Percentiles rank a stretch among this genome's conserved stretches.
phyloP scores from a whole-genome alignment of 2,113 vertebrate species.

The Prietella phreatophila region DNA sequence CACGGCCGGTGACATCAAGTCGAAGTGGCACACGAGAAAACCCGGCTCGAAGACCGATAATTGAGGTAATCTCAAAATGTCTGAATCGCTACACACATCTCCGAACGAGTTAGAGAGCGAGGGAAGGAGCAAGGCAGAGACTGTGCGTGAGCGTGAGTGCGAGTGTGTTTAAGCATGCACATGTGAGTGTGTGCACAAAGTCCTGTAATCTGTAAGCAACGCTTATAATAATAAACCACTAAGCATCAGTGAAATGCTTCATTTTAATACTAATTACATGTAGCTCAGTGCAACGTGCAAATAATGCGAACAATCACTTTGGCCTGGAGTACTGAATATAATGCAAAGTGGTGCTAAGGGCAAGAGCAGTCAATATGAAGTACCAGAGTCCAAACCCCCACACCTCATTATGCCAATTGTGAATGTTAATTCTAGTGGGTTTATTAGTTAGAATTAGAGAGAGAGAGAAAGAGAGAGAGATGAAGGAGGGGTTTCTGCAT shows the following conservation, averaged over 20 bases:
- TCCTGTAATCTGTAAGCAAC: slow-evolving; percentile 48
- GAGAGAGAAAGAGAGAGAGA: not conserved
- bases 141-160: slow-evolving; percentile 7
- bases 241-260: slow-evolving; percentile 70
- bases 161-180: slow-evolving; percentile 50
- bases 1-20: slow-evolving; percentile 29
- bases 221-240: slow-evolving; percentile 71
- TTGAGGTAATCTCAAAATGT: slow-evolving; percentile 40
- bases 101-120: slow-evolving; percentile 48
- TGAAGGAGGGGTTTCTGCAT: slow-evolving; percentile 54
- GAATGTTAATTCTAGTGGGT: slow-evolving; percentile 81
- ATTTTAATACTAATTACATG: slow-evolving; percentile 83
- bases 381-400: slow-evolving; percentile 67
- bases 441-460: slow-evolving; percentile 79
- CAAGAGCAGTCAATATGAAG: slow-evolving; percentile 77
- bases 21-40: slow-evolving; percentile 14
- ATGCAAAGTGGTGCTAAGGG: slow-evolving; percentile 78
- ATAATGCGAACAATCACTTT: slow-evolving; percentile 77
- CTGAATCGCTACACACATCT: slow-evolving; percentile 29
- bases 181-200: slow-evolving; percentile 10
- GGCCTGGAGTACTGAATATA: slow-evolving; percentile 79
- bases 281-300: slow-evolving; percentile 76
- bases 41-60: slow-evolving; percentile 8
- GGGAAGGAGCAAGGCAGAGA: slow-evolving; percentile 42
- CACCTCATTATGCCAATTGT: slow-evolving; percentile 78